Conservation (phyloP, 2,888 invertebrate genomes). For the Artemia sp. region DNA sequence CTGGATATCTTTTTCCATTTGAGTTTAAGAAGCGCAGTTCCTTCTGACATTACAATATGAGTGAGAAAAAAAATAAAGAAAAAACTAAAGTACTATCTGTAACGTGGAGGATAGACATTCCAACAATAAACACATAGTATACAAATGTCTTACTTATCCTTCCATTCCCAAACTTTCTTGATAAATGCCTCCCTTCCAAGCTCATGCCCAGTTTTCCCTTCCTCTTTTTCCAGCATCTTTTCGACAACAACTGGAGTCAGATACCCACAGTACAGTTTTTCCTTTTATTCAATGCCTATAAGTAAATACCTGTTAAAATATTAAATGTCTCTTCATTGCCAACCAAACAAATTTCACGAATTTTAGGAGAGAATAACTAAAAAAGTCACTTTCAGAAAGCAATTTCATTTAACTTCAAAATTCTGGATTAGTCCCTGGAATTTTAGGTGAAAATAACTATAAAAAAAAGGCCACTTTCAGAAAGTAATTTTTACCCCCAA, state of each 20-base stretch:
- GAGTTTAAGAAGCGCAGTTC: neutral
- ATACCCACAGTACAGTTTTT: slow-evolving; percentile 78
- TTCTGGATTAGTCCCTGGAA: too few relatives aligned
- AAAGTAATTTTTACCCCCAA: too few relatives aligned
- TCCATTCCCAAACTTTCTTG: slow-evolving; percentile 90
- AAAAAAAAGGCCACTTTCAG: too few relatives aligned
- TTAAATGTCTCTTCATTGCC: too few relatives aligned
- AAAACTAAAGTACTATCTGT: neutral
- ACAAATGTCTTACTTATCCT: slow-evolving; percentile 46
- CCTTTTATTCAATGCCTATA: slow-evolving; percentile 81
- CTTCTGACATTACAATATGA: neutral
- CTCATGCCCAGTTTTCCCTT: slow-evolving; percentile 69
- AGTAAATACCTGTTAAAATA: slow-evolving; percentile 20
- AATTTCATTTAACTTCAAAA: too few relatives aligned
- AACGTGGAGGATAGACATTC: neutral
- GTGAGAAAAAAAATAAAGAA: neutral
- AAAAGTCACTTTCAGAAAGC: too few relatives aligned
- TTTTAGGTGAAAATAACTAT: too few relatives aligned
- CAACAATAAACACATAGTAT: neutral
- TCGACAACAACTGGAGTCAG: slow-evolving; percentile 99
- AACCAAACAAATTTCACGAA: too few relatives aligned
- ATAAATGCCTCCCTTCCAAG: slow-evolving; percentile 86
- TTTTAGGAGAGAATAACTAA: too few relatives aligned
- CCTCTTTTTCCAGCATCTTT: slow-evolving; percentile 78
- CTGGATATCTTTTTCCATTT: too few relatives aligned